Evolutionary conservation across 2,888 invertebrate genomes (phyloP), one percentile per base, ranked within the genome.

Genomic region (Patella depressa): DNA sequence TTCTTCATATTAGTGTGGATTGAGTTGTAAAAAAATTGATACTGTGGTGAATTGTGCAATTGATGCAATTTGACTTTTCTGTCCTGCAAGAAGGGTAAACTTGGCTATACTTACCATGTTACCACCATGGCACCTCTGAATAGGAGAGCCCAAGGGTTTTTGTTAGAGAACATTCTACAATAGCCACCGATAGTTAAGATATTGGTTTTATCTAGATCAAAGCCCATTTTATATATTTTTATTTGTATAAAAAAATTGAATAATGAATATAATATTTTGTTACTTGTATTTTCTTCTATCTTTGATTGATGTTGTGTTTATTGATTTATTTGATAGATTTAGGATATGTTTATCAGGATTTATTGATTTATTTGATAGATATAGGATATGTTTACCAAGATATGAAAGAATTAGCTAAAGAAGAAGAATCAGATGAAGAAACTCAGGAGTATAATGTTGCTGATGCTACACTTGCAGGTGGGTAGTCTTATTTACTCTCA

Each of bases 371-470:
- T 73, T 19, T 78, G 75, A 9, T 76, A 89, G 89, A 88, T 82
- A 83, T 90, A 69, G 88, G 88, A 4, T 90, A 84, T 79, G 79
- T 89, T 65, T 90, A 85, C 76, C 89, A 90, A 83, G 87, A 86
- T 73, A 72, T 86, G 78, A 83, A 79, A 45, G 85, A 85, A 72
- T 79, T 90, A 24, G 65, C 79, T 55, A 82, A 81, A 55, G 89
- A 89, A 76, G 74, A 77, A 12, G 85, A 85, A 70, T 78, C 76
- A 15, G 79, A 78, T 4, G 17, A 53, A 45, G 81, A 83, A 65
- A 24, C 19, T 24, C 24, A 19, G 11, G 65, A 65, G 11, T 19
- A 24, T 65, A 79, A 81, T 34, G 29, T 82, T 15, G 57, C 82
- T 24, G 85, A 88, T 77, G 80, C 85, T 19, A 87, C 88, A 19